These are phyloP conservation scores for Pteruthius melanotis DNA, from an alignment of 2,113 vertebrate species.

Conservation along the genomic window DNA sequence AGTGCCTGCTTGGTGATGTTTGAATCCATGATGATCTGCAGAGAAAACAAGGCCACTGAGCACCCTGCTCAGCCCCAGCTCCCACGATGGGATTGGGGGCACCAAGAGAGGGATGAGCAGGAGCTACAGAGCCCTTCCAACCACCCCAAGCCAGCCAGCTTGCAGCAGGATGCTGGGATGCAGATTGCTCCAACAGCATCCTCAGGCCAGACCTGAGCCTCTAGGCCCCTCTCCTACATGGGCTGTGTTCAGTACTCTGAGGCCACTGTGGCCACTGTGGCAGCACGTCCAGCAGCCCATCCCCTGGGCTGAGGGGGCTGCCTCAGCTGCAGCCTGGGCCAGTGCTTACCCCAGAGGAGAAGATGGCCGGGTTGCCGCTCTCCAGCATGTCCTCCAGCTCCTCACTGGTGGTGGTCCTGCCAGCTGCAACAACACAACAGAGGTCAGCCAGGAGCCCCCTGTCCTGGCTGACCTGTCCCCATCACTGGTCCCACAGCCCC, in stretches of 20 bases:
- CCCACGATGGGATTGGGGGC: background rate
- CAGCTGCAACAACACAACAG: slow-evolving; percentile 74
- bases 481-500: background rate
- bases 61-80: background rate
- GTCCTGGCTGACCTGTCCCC: no score
- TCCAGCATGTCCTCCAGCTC: slow-evolving; percentile 97
- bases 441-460: background rate
- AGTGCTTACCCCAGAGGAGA: slow-evolving; percentile 89
- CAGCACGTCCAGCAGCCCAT: fast-evolving
- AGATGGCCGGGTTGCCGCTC: slow-evolving; percentile 94
- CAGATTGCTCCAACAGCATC: background rate
- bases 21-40: slow-evolving; percentile 94
- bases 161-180: background rate
- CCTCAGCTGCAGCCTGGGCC: background rate
- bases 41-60: background rate
- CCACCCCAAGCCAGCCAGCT: background rate
- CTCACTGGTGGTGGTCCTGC: slow-evolving; percentile 93
- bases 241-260: background rate
- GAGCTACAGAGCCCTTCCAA: background rate
- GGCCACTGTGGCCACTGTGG: background rate
- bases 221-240: background rate
- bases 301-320: background rate
- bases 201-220: background rate
- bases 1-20: slow-evolving; percentile 95
- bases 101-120: background rate